Conservation (phyloP, 2,113 vertebrate species). For the Dryoscopus gambensis region DNA sequence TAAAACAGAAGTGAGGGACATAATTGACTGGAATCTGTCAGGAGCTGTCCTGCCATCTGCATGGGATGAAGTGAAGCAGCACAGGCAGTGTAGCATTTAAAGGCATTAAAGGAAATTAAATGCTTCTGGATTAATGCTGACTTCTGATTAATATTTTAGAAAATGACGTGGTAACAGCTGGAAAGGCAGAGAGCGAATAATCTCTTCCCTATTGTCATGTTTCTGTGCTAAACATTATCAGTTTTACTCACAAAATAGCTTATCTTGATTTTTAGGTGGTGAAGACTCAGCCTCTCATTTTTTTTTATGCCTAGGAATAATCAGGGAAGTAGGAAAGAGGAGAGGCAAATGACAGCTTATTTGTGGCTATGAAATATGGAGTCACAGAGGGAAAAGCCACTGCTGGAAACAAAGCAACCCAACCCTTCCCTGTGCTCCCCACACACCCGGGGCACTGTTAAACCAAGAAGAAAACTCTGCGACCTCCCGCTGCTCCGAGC, state of each 20-base stretch:
- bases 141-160: conserved; percentile 2
- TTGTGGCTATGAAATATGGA: neutral
- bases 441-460: neutral
- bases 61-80: neutral
- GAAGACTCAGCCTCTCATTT: neutral
- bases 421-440: neutral
- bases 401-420: neutral
- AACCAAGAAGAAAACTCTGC: neutral
- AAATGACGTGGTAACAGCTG: neutral
- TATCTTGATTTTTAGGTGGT: neutral
- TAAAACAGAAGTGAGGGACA: conserved; percentile 20
- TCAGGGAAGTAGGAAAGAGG: neutral
- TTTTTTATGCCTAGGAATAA: neutral
- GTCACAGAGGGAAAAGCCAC: neutral
- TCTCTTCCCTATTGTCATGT: neutral
- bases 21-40: neutral
- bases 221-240: neutral
- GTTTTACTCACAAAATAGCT: neutral
- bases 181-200: neutral
- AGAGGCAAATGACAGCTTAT: neutral
- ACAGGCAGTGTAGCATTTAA: neutral
- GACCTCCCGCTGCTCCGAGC: neutral
- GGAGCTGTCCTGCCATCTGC: conserved; percentile 47
- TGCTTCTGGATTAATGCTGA: neutral
- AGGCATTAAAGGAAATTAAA: neutral